These are phyloP conservation scores for Cantharis rufa DNA, from an alignment of 2,888 invertebrate genomes.

Conservation along the genomic window DNA sequence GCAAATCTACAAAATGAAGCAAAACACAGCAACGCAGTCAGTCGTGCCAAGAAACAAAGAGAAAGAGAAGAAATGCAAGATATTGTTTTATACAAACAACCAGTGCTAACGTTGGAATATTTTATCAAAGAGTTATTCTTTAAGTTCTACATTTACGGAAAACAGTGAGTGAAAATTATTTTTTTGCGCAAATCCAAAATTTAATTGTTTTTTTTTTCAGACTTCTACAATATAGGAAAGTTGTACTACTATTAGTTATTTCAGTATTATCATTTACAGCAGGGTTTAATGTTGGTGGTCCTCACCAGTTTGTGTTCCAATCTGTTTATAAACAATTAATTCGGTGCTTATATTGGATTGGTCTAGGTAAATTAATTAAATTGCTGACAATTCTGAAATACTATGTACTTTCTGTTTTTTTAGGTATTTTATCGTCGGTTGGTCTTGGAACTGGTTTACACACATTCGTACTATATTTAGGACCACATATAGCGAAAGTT, in stretches of 20 bases:
- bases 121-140: slow-evolving; percentile 74
- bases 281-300: slow-evolving; percentile 66
- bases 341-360: slow-evolving; percentile 55
- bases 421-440: slow-evolving; percentile 93
- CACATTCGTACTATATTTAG: slow-evolving; percentile 96
- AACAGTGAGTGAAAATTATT: slow-evolving; percentile 57
- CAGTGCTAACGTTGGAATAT: slow-evolving; percentile 78
- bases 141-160: slow-evolving; percentile 63
- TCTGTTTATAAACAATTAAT: slow-evolving; percentile 54
- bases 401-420: not conserved
- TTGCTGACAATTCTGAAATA: not conserved
- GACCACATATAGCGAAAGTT: slow-evolving; percentile 98
- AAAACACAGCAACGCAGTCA: slow-evolving; percentile 10
- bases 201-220: slow-evolving; percentile 57
- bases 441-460: slow-evolving; percentile 98
- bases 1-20: slow-evolving; percentile 6
- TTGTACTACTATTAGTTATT: slow-evolving; percentile 59
- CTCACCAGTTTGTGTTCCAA: slow-evolving; percentile 66
- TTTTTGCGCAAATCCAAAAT: not conserved
- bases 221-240: slow-evolving; percentile 64
- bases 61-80: slow-evolving; percentile 65
- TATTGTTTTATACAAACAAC: slow-evolving; percentile 81
- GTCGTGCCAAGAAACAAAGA: slow-evolving; percentile 47
- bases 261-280: slow-evolving; percentile 58
- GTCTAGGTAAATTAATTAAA: slow-evolving; percentile 44